Evolutionary conservation across 2,113 vertebrate genomes (phyloP).

Genomic region (Tylochromis polylepis): DNA sequence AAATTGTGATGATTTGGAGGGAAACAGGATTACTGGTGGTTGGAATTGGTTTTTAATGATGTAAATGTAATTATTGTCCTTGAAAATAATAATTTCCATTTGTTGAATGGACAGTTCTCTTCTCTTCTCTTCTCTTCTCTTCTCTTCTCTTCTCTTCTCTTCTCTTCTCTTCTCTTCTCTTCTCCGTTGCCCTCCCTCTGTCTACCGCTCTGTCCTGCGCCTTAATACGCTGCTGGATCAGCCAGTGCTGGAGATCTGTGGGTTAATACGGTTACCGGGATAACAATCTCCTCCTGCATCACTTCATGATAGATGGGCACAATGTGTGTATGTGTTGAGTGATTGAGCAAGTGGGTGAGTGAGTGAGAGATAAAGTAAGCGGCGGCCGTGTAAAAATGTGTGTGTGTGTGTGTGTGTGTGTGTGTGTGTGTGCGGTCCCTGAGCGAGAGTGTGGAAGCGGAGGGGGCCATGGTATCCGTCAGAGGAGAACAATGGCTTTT

Average conservation of each 20-base stretch:
- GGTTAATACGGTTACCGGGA: conserved; percentile 73
- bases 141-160: not conserved
- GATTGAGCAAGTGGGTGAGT: conserved; percentile 68
- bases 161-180: not conserved
- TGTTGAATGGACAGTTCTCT: too few relatives aligned
- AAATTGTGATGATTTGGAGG: conserved; percentile 25
- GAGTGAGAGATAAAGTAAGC: conserved; percentile 68
- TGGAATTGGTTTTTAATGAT: conserved; percentile 46
- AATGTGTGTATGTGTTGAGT: conserved; percentile 60
- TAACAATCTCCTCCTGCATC: conserved; percentile 71
- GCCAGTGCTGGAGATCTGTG: conserved; percentile 62
- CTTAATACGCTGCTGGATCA: conserved; percentile 58
- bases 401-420: conserved; percentile 7
- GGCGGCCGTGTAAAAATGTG: conserved; percentile 44
- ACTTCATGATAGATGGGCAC: conserved; percentile 69
- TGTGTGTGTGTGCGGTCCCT: conserved; percentile 36
- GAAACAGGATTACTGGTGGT: conserved; percentile 36
- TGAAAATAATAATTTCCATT: conserved; percentile 36
- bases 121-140: not conserved
- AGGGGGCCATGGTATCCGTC: conserved; percentile 62
- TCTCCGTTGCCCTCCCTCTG: not conserved
- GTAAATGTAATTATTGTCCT: conserved; percentile 51
- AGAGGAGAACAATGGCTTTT: conserved; percentile 78
- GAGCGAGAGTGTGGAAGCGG: conserved; percentile 52
- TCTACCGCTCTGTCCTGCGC: not conserved